phyloP scores from a whole-genome alignment of 2,113 vertebrate species.

The Pteropus alecto region DNA sequence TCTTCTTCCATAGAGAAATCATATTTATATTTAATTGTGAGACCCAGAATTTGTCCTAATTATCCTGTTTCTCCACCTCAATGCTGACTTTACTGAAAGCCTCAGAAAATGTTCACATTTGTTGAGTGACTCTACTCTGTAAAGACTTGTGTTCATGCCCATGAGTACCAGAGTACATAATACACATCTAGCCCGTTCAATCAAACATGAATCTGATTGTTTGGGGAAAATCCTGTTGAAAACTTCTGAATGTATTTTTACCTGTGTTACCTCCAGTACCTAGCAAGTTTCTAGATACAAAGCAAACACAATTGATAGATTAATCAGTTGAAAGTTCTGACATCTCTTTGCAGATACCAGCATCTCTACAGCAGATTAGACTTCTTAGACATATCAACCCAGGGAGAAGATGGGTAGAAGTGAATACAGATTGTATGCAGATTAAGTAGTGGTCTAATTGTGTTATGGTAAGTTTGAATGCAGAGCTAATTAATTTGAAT shows the following conservation, averaged over 20 bases:
- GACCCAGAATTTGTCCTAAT: not conserved
- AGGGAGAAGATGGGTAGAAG: not conserved
- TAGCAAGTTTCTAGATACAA: not conserved
- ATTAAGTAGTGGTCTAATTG: not conserved
- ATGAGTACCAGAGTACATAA: not conserved
- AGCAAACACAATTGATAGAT: not conserved
- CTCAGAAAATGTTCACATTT: not conserved
- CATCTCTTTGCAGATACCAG: not conserved
- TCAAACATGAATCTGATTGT: not conserved
- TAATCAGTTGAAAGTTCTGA: not conserved
- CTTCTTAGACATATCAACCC: not conserved
- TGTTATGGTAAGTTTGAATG: conserved; percentile 38
- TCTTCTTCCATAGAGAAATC: not conserved
- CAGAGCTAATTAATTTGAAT: conserved; percentile 38
- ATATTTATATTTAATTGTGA: not conserved
- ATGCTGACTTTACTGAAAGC: not conserved
- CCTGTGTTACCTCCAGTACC: not conserved
- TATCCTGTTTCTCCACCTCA: not conserved
- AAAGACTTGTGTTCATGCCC: not conserved
- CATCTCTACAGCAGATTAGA: not conserved
- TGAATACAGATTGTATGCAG: not conserved
- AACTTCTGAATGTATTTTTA: not conserved
- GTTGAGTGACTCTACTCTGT: not conserved
- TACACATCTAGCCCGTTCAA: not conserved
- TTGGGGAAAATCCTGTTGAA: not conserved